Base-by-base conservation (phyloP, 2,888 invertebrate genomes). In the Eupeodes luniger region DNA sequence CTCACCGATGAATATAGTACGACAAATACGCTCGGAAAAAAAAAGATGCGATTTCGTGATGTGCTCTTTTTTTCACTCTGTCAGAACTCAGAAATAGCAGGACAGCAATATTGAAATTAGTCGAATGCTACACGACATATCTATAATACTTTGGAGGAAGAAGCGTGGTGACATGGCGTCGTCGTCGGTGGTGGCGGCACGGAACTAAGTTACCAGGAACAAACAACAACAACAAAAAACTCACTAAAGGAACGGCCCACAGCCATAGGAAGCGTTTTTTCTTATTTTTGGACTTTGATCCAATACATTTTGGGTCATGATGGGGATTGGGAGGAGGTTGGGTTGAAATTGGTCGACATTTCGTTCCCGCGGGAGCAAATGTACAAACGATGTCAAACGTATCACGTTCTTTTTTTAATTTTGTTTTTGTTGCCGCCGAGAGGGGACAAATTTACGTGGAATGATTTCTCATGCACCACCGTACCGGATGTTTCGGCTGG, bases 211-310 rank as follows among this genome's bases (percentile, higher is more conserved):
- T 55, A 79, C 44, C 80, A 77, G 87, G 81, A 84, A 51, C 84
- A 51, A 14, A 19, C 81, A 84, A 44, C 81, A 84, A 44, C 80
- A 49, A 12, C 14, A 55, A 55, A 2, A 55, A 7, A 36, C 11
- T 70, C 57, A 47, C 27, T 27, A 27, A 27, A 27, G 3, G 61
- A 53, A 3, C 16, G 7, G 53, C 11, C 5, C 69, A 53, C 14
- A 59, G 19, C 40, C 59, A 81, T 74, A 88, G 88, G 88, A 88
- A 85, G 66, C 81, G 81, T 64, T 85, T 9, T 27, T 85, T 85
- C 78, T 85, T 88, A 75, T 85, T 88, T 88, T 88, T 85, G 85
- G 84, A 85, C 88, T 80, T 87, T 76, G 80, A 76, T 76, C 70
- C 66, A 53, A 69, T 57, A 78, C 40, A 67, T 72, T 67, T 36